Percentiles rank a stretch among this genome's conserved stretches.
These are phyloP conservation scores for Phaetusa simplex DNA, from an alignment of 2,113 vertebrate genomes.

Conservation along the genomic window DNA sequence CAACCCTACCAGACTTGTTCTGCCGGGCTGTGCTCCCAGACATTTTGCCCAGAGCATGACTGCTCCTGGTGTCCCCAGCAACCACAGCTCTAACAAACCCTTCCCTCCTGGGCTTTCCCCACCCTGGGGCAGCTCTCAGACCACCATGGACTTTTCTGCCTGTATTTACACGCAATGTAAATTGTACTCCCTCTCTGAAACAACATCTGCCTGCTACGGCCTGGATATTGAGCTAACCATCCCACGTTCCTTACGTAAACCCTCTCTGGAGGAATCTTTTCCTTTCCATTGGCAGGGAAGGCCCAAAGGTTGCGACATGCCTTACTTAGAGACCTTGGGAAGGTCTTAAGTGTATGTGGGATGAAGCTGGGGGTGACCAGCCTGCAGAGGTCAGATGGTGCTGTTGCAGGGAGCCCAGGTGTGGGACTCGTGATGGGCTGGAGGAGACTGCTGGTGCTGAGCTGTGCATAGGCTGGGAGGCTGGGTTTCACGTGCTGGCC, in stretches of 20 bases:
- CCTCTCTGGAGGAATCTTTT: background rate
- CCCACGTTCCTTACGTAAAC: background rate
- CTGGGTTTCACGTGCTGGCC: background rate
- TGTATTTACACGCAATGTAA: background rate
- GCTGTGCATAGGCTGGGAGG: background rate
- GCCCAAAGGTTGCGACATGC: background rate
- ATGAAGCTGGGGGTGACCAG: background rate
- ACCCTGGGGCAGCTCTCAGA: background rate
- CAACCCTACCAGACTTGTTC: conserved; percentile 46
- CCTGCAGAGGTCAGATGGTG: background rate
- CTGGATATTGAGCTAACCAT: background rate
- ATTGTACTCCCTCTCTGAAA: background rate
- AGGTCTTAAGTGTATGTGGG: background rate
- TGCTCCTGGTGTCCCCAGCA: conserved; percentile 21
- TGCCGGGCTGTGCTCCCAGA: background rate
- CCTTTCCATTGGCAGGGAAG: background rate
- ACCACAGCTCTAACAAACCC: conserved; percentile 11
- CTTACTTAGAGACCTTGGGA: background rate
- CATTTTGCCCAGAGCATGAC: background rate
- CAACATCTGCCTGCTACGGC: background rate
- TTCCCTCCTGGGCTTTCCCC: background rate
- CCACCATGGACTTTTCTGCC: background rate
- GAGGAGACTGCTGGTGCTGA: background rate
- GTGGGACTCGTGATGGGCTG: background rate
- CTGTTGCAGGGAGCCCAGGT: background rate